Percentiles rank a stretch among this genome's conserved stretches.
Evolutionary conservation across 2,797 vertebrate species (phyloP).

Genomic region (Pygocentrus nattereri): DNA sequence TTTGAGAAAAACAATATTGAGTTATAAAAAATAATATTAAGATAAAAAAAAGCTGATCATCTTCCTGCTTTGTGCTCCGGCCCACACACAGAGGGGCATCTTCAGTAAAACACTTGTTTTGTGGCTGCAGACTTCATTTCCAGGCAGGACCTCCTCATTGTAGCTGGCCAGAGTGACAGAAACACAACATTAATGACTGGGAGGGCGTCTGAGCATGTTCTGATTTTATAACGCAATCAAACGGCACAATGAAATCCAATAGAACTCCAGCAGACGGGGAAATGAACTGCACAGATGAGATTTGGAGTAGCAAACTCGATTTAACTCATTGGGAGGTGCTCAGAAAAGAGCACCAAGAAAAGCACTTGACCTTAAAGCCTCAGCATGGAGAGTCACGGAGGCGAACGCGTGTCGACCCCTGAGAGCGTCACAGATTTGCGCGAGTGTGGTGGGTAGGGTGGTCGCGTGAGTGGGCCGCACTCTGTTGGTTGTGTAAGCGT

Average conservation of each 20-base stretch:
- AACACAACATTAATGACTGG: not conserved
- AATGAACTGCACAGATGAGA: conserved; percentile 37
- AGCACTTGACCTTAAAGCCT: not conserved
- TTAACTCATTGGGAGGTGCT: conserved; percentile 23
- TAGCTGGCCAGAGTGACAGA: not conserved
- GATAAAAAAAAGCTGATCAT: no score
- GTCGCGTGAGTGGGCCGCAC: not conserved
- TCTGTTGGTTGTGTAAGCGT: conserved; percentile 28
- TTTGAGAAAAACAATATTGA: no score
- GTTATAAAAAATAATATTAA: no score
- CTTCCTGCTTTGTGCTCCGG: no score
- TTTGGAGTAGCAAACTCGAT: conserved; percentile 29
- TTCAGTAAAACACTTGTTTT: no score
- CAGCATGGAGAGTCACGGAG: not conserved
- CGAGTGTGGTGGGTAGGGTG: conserved; percentile 4
- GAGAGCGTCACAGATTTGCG: not conserved
- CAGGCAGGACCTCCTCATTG: not conserved
- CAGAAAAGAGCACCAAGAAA: not conserved
- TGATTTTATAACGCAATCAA: not conserved
- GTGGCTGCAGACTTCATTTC: not conserved
- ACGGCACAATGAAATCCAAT: not conserved
- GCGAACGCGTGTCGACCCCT: not conserved
- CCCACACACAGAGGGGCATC: no score
- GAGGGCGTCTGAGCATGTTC: not conserved
- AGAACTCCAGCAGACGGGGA: not conserved